Percentiles rank a stretch among this genome's conserved stretches.
phyloP scores from a whole-genome alignment of 2,888 invertebrate genomes.

The Eremobia ochroleuca region DNA sequence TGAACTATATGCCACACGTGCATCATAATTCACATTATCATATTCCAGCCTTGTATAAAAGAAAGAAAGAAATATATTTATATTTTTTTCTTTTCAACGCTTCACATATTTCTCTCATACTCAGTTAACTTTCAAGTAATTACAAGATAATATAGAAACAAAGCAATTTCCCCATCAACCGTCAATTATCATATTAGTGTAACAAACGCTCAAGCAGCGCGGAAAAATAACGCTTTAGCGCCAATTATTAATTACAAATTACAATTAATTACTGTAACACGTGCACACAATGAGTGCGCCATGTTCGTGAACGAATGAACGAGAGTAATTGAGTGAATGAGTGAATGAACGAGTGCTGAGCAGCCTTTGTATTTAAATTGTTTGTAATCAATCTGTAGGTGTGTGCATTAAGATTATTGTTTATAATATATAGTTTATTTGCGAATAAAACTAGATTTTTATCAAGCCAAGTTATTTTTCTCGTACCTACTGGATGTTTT shows the following conservation, averaged over 20 bases:
- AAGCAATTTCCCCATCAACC: conserved; percentile 36
- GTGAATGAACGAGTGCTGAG: conserved; percentile 4
- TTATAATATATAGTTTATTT: not conserved
- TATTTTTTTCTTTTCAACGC: not conserved
- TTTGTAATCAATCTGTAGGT: conserved; percentile 11
- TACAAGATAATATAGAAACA: conserved; percentile 15
- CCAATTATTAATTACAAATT: conserved; percentile 64
- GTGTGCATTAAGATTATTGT: not conserved
- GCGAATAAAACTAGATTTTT: not conserved
- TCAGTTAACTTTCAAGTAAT: conserved; percentile 3
- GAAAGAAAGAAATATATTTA: not conserved
- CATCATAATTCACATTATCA: not conserved
- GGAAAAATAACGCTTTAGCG: conserved; percentile 57
- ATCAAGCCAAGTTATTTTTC: not conserved
- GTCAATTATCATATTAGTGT: conserved; percentile 51
- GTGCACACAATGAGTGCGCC: conserved; percentile 45
- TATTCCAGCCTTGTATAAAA: not conserved
- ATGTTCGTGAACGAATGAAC: conserved; percentile 39
- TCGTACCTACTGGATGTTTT: not conserved
- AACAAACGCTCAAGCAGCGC: conserved; percentile 48
- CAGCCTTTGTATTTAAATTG: conserved; percentile 22
- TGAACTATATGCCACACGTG: not conserved
- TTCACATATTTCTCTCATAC: not conserved
- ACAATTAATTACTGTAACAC: conserved; percentile 62
- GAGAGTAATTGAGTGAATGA: conserved; percentile 39